Evolutionary conservation across 2,797 vertebrate genomes (phyloP), one percentile per base, ranked within the genome.

Genomic region (Silurus aristotelis): DNA sequence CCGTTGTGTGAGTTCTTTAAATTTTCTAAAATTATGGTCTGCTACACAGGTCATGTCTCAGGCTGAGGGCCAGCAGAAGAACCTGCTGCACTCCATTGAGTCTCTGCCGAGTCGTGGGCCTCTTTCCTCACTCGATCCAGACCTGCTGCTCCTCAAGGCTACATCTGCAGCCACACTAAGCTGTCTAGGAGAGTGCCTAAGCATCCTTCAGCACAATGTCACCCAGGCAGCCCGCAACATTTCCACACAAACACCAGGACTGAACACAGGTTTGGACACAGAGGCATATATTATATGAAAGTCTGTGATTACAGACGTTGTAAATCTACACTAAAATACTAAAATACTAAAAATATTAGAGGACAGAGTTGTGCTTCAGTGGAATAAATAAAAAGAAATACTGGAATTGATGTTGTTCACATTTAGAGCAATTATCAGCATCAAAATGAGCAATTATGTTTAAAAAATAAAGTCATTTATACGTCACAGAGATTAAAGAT

Each of bases 151-250:
- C 86, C 94, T 98, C 84, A 98, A 98, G 94, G 96, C 96, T 91
- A 97, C 97, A 77, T 97, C 97, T 60, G 96, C 96, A 43, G 96
- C 97, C 86, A 96, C 97, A 82, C 93, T 98, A 89, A 97, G 96
- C 95, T 98, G 97, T 94, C 95, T 98, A 72, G 96, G 96, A 84
- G 96, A 97, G 92, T 98, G 97, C 85, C 94, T 98, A 90, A 96
- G 92, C 90, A 90, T 97, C 13, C 90, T 98, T 31, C 97, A 97
- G 92, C 96, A 97, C 90, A 97, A 95, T 5, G 94, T 97, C 70
- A 93, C 94, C 87, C 97, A 96, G 89, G 94, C 91, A 7, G 92
- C 92, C 86, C 93, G 95, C 75, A 91, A 94, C 87, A 85, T 90
- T 72, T 80, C 86, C 73, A 93, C 84, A 48, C 89, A 91, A 67